These are phyloP conservation scores for Drosophila santomea DNA, from an alignment of 1,140 invertebrate genomes.

Conservation along the genomic window DNA sequence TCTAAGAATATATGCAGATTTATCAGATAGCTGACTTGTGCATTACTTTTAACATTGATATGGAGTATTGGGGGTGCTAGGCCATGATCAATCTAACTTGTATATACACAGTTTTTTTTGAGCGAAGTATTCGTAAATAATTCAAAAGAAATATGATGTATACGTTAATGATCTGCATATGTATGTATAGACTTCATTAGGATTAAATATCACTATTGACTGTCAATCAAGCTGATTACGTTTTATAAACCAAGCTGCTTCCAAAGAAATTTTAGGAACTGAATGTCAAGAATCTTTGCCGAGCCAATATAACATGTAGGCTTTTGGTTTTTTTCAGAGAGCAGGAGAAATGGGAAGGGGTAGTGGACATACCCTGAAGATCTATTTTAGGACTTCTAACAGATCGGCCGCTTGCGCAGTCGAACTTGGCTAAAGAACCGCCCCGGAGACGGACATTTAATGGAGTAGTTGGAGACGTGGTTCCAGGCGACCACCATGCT, in stretches of 20 bases:
- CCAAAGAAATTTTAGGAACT: not conserved
- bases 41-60: slow-evolving; percentile 54
- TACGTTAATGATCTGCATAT: no score
- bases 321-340: not conserved
- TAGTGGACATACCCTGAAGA: not conserved
- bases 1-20: slow-evolving; percentile 5
- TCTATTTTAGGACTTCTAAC: slow-evolving; percentile 26
- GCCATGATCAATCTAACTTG: not conserved
- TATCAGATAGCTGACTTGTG: slow-evolving; percentile 14
- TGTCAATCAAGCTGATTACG: not conserved
- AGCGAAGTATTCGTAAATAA: no score
- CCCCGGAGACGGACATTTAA: slow-evolving; percentile 68
- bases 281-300: not conserved
- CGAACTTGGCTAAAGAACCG: slow-evolving; percentile 71
- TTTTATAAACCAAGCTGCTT: no score
- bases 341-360: no score
- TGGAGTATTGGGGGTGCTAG: slow-evolving; percentile 15
- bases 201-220: not conserved
- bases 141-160: no score
- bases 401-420: slow-evolving; percentile 58
- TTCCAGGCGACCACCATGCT: slow-evolving; percentile 75
- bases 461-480: slow-evolving; percentile 70
- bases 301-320: not conserved
- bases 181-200: not conserved
- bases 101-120: no score